A percentile compares a stretch with the other conserved stretches of the same genome.
Conservation (phyloP, 2,888 invertebrate species). For the Parnassius orleans region DNA sequence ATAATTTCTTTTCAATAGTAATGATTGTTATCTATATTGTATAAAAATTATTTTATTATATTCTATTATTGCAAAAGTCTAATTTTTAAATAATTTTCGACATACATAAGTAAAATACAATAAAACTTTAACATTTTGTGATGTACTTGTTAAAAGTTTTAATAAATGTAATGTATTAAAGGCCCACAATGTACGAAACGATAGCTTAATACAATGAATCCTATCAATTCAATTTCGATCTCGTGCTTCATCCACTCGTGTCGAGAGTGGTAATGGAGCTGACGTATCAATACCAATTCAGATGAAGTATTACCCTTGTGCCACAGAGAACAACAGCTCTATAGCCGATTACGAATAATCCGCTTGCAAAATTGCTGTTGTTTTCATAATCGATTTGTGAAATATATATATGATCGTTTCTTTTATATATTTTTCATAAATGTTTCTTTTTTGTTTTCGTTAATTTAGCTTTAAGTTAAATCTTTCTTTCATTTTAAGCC, state of each 20-base stretch:
- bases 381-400: neutral
- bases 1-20: too few species aligned
- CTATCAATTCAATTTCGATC: slow-evolving; percentile 32
- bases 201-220: slow-evolving; percentile 25
- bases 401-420: neutral
- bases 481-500: too few species aligned
- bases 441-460: too few species aligned
- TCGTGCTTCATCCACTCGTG: slow-evolving; percentile 32
- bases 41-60: too few species aligned
- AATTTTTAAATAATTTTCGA: too few species aligned
- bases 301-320: slow-evolving; percentile 43
- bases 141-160: too few species aligned
- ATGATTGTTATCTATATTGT: too few species aligned
- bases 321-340: slow-evolving; percentile 15
- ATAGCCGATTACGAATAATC: slow-evolving; percentile 21
- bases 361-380: slow-evolving; percentile 16
- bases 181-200: slow-evolving; percentile 12
- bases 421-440: neutral
- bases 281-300: slow-evolving; percentile 57
- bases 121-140: too few species aligned
- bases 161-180: neutral
- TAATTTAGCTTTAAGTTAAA: too few species aligned
- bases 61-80: too few species aligned
- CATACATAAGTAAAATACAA: too few species aligned
- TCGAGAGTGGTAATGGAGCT: slow-evolving; percentile 34